Base-by-base conservation (phyloP, 2,888 invertebrate genomes). In the Macaria notata region DNA sequence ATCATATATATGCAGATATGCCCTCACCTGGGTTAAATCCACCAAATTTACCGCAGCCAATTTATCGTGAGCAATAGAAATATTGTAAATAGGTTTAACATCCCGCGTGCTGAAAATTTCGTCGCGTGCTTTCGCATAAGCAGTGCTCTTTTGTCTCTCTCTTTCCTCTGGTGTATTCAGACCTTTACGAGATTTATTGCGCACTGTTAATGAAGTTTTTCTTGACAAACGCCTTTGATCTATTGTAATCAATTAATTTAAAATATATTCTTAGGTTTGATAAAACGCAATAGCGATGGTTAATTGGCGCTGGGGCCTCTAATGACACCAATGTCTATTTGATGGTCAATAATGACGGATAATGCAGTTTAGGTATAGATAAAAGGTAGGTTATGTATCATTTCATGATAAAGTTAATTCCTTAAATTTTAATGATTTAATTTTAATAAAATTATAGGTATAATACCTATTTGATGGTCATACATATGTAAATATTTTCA, bases 1-100 rank as follows among this genome's bases (percentile, higher is more conserved):
- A 66, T 83, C 86, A 88, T 91, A 91, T 89, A 90, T 90, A 90
- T 90, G 88, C 86, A 90, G 89, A 89, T 89, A 88, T 88, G 81
- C 86, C 80, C 81, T 89, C 88, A 90, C 90, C 89, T 91, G 89
- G 83, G 84, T 81, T 59, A 83, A 85, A 83, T 79, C 85, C 78
- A 76, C 87, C 78, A 79, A 88, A 89, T 89, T 89, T 90, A 87
- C 81, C 81, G 73, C 70, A 75, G 66, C 79, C 83, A 87, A 90
- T 91, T 89, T 90, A 90, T 90, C 83, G 82, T 83, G 52, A 49
- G 65, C 62, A 86, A 86, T 86, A 88, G 84, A 87, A 87, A 85
- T 86, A 86, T 84, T 87, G 86, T 89, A 88, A 88, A 88, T 87
- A 88, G 79, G 76, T 76, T 78, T 80, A 81, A 47, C 48, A 59